Base-by-base conservation (phyloP, 64 coral and sea anemone species). In the Stylophora pistillata region DNA sequence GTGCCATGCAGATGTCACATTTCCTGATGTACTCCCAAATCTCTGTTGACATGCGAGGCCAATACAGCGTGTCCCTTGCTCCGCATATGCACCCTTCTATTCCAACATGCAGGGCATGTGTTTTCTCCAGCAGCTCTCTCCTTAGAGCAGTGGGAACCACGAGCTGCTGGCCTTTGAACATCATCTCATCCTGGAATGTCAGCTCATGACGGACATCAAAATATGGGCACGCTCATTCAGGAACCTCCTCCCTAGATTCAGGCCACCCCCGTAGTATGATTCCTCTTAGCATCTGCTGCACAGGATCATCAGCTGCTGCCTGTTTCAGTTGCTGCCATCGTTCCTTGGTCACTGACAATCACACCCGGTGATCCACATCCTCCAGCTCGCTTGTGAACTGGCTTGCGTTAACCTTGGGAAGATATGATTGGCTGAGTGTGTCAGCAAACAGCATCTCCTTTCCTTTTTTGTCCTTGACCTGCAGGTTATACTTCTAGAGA, bases 21-120 rank as follows among this genome's bases (percentile, higher is more conserved):
- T 76, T 63, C 23, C 55, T 9, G 21, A 78, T 69, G 26, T 77
- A 77, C 34, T 78, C 56, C 26, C 26, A 78, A 9, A 88, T 0
- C 26, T 88, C 86, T 5, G 28, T 33, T 58, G 74, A 69, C 86
- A 78, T 77, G 10, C 86, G 15, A 26, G 74, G 86, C 86, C 86
- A 88, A 21, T 55, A 88, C 56, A 88, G 55, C 15, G 26, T 77
- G 54, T 88, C 86, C 6, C 73, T 21, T 76, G 86, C 73, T 78
- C 72, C 34, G 21, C 68, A 18, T 18, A 86, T 41, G 15, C 32
- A 72, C 25, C 26, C 41, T 17, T 86, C 84, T 0, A 71, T 53
- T 9, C 34, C 84, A 28, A 86, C 47, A 21, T 86, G 84, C 9
- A 65, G 72, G 1, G 64, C 7, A 53, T 56, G 68, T 3, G 68